Conservation (phyloP, 2,888 invertebrate species). For the Quadroppia sp. region DNA sequence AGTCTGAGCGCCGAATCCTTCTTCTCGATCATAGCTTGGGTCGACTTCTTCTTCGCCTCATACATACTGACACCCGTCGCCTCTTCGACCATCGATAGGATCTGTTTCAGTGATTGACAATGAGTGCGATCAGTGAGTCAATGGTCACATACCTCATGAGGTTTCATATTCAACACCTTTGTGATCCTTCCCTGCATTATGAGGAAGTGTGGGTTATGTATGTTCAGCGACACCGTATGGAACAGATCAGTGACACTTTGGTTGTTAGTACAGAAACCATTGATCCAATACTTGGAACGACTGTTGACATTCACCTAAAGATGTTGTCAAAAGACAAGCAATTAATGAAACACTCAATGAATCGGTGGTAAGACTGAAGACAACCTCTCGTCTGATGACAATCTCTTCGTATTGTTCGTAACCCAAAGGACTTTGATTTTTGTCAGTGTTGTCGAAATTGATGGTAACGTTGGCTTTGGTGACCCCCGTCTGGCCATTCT, state of each 20-base stretch:
- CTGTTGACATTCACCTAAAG: slow-evolving; percentile 42
- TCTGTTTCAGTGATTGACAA: slow-evolving; percentile 56
- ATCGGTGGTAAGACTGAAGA: slow-evolving; percentile 37
- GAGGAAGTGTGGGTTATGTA: slow-evolving; percentile 98
- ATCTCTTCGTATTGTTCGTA: slow-evolving; percentile 88
- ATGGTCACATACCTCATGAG: slow-evolving; percentile 67
- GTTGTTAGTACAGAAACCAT: slow-evolving; percentile 83
- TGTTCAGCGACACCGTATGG: slow-evolving; percentile 92
- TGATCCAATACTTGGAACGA: slow-evolving; percentile 87
- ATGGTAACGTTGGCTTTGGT: slow-evolving; percentile 93
- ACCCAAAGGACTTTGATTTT: slow-evolving; percentile 75
- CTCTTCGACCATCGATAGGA: slow-evolving; percentile 96
- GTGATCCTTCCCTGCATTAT: slow-evolving; percentile 99
- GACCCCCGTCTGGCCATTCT: slow-evolving; percentile 92
- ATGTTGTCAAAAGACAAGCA: background rate
- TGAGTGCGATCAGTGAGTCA: background rate
- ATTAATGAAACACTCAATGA: background rate
- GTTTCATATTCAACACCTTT: slow-evolving; percentile 98
- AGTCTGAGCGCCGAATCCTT: slow-evolving; percentile 86
- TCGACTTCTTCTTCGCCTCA: slow-evolving; percentile 81
- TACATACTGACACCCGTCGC: slow-evolving; percentile 97
- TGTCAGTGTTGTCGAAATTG: slow-evolving; percentile 85
- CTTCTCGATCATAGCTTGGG: slow-evolving; percentile 80
- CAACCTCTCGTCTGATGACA: slow-evolving; percentile 80
- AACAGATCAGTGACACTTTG: slow-evolving; percentile 89